Conservation (phyloP, 2,113 vertebrate species). For the Lagopus muta region DNA sequence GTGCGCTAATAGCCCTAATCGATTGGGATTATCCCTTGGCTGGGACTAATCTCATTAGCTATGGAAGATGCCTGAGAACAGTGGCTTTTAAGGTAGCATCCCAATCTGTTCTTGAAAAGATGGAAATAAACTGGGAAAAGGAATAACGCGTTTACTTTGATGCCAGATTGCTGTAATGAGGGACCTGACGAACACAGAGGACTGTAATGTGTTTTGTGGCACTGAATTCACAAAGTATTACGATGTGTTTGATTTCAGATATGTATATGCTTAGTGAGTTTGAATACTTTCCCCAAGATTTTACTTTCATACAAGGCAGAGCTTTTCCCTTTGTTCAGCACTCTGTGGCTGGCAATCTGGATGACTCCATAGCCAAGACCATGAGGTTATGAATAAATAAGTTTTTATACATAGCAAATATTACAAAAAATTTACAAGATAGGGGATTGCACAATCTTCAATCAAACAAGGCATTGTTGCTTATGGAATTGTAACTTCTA, state of each 20-base stretch:
- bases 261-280: background rate
- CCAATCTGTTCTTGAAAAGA: background rate
- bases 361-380: background rate
- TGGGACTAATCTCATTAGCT: constrained; percentile 18
- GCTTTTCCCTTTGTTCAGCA: background rate
- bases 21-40: constrained; percentile 13
- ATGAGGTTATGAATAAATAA: background rate
- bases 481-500: background rate
- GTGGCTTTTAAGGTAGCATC: background rate
- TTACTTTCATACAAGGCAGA: background rate
- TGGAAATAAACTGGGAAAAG: background rate
- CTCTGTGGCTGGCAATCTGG: background rate
- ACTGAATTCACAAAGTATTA: background rate
- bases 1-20: background rate
- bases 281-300: background rate
- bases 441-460: background rate
- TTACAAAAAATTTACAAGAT: background rate
- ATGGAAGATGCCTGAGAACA: background rate
- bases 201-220: background rate
- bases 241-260: background rate
- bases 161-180: background rate
- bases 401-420: background rate
- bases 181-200: background rate
- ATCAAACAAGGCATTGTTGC: background rate
- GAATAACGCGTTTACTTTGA: background rate